Percentiles rank a stretch among this genome's conserved stretches.
These are phyloP conservation scores for Trichechus manatus DNA, from an alignment of 2,113 vertebrate species.

Conservation along the genomic window DNA sequence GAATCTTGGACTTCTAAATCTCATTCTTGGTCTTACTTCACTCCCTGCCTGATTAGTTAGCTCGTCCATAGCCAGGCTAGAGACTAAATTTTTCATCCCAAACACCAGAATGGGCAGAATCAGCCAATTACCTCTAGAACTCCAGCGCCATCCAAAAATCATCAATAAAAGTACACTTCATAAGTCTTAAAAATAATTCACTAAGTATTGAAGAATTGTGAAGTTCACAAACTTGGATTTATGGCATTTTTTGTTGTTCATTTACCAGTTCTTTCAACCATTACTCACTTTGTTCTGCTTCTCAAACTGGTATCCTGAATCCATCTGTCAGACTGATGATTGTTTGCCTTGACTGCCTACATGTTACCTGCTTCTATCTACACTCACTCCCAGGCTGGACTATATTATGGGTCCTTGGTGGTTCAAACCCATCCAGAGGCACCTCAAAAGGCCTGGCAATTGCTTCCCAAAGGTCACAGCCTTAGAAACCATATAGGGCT, in stretches of 20 bases:
- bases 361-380: background rate
- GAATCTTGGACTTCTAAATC: background rate
- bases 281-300: background rate
- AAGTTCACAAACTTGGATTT: background rate
- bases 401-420: background rate
- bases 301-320: background rate
- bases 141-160: background rate
- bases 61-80: background rate
- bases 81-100: background rate
- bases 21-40: background rate
- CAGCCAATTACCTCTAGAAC: background rate
- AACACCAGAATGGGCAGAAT: background rate
- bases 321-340: background rate
- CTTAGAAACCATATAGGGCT: no score
- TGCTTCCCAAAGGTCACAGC: no score
- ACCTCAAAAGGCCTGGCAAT: no score
- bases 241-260: background rate
- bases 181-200: no score
- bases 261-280: background rate
- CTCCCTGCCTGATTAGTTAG: no score
- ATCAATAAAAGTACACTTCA: background rate
- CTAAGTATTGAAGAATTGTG: background rate
- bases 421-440: no score
- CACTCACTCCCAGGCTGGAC: background rate
- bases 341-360: fast-evolving